phyloP scores from a whole-genome alignment of 1,140 invertebrate genomes.

The Zaprionus lachaisei region DNA sequence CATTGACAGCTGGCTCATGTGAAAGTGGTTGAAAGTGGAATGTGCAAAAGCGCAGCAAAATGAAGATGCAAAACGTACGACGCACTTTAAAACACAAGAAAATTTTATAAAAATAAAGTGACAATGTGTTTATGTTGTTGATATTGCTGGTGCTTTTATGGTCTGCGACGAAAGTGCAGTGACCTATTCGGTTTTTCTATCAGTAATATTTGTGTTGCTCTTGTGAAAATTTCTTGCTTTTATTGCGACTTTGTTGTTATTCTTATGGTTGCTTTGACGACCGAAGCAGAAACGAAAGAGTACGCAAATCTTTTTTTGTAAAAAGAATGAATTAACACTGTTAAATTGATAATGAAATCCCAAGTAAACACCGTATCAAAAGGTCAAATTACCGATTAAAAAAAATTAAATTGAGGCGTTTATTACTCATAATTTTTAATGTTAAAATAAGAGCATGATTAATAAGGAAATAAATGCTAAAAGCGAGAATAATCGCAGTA shows the following conservation, averaged over 20 bases:
- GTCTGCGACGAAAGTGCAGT: conserved; percentile 59
- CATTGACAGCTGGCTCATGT: conserved; percentile 23
- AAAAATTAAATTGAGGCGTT: neutral
- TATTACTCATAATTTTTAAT: neutral
- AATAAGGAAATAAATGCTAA: conserved; percentile 9
- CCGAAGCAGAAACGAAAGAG: conserved; percentile 17
- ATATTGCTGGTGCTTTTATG: conserved; percentile 15
- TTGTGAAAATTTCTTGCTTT: neutral
- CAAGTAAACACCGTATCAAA: conserved; percentile 12
- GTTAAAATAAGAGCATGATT: neutral
- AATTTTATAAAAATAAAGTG: conserved; percentile 43
- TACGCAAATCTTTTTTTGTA: conserved; percentile 8
- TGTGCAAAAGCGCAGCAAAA: conserved; percentile 48
- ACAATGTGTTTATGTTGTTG: conserved; percentile 26
- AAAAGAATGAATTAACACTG: neutral
- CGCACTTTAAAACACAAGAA: conserved; percentile 45
- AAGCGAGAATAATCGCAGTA: neutral
- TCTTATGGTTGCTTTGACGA: conserved; percentile 37
- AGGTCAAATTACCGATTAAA: conserved; percentile 2
- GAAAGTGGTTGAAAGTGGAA: conserved; percentile 61
- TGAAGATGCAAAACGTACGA: conserved; percentile 22
- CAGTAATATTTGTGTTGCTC: conserved; percentile 27
- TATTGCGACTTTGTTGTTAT: conserved; percentile 26
- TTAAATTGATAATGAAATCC: neutral
- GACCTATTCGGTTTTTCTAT: conserved; percentile 61